Base-by-base conservation (phyloP, 2,797 vertebrate genomes). In the Phylloscopus collybita region DNA sequence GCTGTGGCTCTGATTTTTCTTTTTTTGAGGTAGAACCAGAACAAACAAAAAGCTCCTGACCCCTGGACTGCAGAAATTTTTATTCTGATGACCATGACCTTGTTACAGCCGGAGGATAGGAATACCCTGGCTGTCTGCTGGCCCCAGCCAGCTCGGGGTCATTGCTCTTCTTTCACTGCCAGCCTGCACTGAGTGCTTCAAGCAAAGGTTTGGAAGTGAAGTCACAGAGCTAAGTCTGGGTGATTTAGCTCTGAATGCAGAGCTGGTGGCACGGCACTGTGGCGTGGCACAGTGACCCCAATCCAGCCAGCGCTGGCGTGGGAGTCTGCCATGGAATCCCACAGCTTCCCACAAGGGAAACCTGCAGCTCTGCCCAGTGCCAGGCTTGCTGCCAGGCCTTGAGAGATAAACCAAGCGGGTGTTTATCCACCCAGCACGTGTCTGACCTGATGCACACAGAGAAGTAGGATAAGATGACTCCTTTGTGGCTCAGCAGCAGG, bases 311-410 rank as follows among this genome's bases (percentile, higher is more conserved):
- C 0, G 0, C 74, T 59, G 91, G 53, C 0, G 3, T n/a, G 73
- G 70, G 84, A 27, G 79, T 60, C 44, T 10, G 4, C 60, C 16
- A 3, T 0, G 1, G 74, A 54, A 65, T 38, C 72, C 66, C 15
- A 6, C 36, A 25, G 65, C 67, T 82, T 36, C 27, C 56, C 2
- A 0, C 18, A 78, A 67, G 1, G 0, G 80, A 64, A 83, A 61
- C 13, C 16, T 36, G 34, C 49, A 17, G 65, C 23, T 65, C 40
- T 70, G 80, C 73, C 45, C 44, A 9, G 86, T 0, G 15, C 88
- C 62, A 44, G 94, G 96, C 93, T 86, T 17, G 2, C 86, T 92
- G 92, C 96, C 88, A 92, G 90, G 27, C 93, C 92, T 84, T 78
- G 88, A 21, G 80, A 94, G 92, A 93, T 92, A 91, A 91, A 42